A percentile compares a stretch with the other conserved stretches of the same genome.
phyloP scores from a whole-genome alignment of 2,797 vertebrate genomes.

The Danio kyathit region DNA sequence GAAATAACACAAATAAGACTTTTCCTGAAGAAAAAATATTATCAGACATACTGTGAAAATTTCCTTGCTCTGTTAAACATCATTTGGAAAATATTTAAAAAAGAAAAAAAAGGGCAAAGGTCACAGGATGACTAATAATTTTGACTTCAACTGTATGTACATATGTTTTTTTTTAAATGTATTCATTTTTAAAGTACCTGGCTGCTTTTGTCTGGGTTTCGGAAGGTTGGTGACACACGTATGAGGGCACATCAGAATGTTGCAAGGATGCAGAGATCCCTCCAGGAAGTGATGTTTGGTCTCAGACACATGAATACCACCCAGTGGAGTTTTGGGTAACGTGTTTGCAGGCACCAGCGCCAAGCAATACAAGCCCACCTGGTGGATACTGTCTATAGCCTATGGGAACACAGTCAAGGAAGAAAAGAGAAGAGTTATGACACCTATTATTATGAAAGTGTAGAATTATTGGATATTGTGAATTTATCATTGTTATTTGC shows the following conservation, averaged over 20 bases:
- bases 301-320: slow-evolving; percentile 96
- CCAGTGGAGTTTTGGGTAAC: slow-evolving; percentile 95
- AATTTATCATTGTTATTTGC: slow-evolving; percentile 21
- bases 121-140: too few relatives aligned
- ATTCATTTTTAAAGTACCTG: slow-evolving; percentile 64
- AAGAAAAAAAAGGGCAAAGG: too few relatives aligned
- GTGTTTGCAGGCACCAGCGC: slow-evolving; percentile 97
- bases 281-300: slow-evolving; percentile 97
- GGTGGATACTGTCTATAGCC: slow-evolving; percentile 98
- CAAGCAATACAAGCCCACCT: slow-evolving; percentile 98
- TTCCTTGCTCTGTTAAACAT: too few relatives aligned
- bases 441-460: background rate
- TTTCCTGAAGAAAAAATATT: too few relatives aligned
- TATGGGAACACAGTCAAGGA: slow-evolving; percentile 54
- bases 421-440: background rate
- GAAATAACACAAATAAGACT: too few relatives aligned
- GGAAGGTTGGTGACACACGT: slow-evolving; percentile 98
- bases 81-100: too few relatives aligned
- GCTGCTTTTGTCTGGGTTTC: slow-evolving; percentile 95
- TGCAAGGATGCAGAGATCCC: slow-evolving; percentile 95
- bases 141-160: too few relatives aligned
- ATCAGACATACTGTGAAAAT: too few relatives aligned
- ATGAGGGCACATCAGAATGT: slow-evolving; percentile 98
- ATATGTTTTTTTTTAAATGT: too few relatives aligned
- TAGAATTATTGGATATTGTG: background rate